Evolutionary conservation across 2,113 vertebrate species (phyloP).

Genomic region (Serinus canaria): DNA sequence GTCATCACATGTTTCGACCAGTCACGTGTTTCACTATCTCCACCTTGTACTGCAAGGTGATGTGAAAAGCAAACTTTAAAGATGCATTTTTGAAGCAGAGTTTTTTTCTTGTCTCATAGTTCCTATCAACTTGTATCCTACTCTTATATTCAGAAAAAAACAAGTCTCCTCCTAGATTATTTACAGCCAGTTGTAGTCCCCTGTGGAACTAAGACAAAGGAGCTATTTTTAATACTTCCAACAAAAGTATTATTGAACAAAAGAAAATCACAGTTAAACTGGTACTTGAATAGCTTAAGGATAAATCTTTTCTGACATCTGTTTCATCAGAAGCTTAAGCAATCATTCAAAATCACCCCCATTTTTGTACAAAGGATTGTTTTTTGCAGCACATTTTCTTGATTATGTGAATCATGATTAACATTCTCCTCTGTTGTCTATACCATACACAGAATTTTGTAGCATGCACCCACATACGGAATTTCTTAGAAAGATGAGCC

Average conservation of each 20-base stretch:
- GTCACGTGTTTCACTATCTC: not conserved
- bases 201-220: not conserved
- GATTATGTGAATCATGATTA: not conserved
- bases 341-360: not conserved
- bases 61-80: not conserved
- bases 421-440: not conserved
- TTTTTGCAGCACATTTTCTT: not conserved
- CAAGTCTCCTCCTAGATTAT: not conserved
- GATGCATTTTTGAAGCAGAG: accelerated
- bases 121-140: not conserved
- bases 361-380: not conserved
- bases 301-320: conserved; percentile 3
- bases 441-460: not conserved
- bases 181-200: not conserved
- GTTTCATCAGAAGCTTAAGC: not conserved
- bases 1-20: not conserved
- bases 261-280: not conserved
- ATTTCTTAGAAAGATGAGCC: conserved; percentile 37
- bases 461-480: not conserved
- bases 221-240: not conserved
- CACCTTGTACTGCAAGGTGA: not conserved
- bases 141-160: not conserved
- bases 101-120: not conserved
- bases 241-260: not conserved
- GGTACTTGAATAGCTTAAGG: not conserved